A percentile compares a stretch with the other conserved stretches of the same genome.
phyloP scores from a whole-genome alignment of 1,140 invertebrate genomes.

The Himalopsyche phryganea region DNA sequence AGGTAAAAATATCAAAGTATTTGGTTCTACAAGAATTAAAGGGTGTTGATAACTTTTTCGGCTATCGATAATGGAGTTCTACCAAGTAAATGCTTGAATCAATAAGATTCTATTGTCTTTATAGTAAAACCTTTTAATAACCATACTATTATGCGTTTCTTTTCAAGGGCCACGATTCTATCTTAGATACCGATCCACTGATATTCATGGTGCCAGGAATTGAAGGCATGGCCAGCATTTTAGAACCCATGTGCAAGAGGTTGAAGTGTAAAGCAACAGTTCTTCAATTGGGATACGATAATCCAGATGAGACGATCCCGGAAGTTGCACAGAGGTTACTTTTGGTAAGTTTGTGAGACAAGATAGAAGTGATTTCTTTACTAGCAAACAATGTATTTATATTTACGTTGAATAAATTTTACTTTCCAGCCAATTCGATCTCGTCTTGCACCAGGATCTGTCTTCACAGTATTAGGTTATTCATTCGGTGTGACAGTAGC shows the following conservation, averaged over 20 bases:
- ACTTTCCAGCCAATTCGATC: constrained; percentile 40
- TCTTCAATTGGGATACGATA: constrained; percentile 58
- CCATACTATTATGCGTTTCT: constrained; percentile 1
- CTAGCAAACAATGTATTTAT: too few species aligned
- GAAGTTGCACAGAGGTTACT: constrained; percentile 43
- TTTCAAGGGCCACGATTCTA: constrained; percentile 40
- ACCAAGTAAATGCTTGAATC: too few species aligned
- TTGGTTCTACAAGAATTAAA: too few species aligned
- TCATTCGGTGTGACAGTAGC: constrained; percentile 62
- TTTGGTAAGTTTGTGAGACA: constrained; percentile 38
- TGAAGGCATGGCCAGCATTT: constrained; percentile 65
- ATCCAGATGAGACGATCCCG: constrained; percentile 39
- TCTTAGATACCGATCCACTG: constrained; percentile 39
- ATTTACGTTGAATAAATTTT: too few species aligned
- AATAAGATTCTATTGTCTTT: too few species aligned
- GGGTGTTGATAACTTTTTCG: too few species aligned
- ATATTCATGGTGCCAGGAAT: constrained; percentile 78
- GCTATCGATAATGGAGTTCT: too few species aligned
- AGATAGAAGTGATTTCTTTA: too few species aligned
- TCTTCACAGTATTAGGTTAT: constrained; percentile 62
- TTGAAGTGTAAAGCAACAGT: constrained; percentile 63
- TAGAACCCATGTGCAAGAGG: constrained; percentile 58
- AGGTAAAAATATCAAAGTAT: too few species aligned
- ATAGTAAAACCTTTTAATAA: too few species aligned
- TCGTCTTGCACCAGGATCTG: constrained; percentile 54